Evolutionary conservation across 1,140 invertebrate genomes (phyloP).

Genomic region (Rhizoglyphus robini): DNA sequence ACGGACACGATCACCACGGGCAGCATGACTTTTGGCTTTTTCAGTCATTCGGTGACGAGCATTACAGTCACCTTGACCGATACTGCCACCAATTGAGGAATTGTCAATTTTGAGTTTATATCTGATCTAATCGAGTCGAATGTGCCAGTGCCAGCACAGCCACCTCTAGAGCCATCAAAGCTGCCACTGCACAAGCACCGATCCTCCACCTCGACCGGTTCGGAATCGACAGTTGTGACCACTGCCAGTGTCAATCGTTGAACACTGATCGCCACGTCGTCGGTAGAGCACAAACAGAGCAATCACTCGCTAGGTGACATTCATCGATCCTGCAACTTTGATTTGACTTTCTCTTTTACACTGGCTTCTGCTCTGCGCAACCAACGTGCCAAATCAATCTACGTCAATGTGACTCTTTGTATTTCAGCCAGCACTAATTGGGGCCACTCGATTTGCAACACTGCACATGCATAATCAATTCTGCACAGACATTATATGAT

Average conservation of each 20-base stretch:
- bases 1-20: neutral
- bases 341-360: neutral
- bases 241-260: neutral
- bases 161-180: neutral
- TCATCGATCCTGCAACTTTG: no score
- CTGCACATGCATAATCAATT: no score
- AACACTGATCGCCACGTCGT: slow-evolving; percentile 6
- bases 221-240: neutral
- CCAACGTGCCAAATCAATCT: neutral
- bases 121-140: neutral
- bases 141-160: no score
- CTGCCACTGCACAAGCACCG: neutral
- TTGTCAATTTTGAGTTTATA: neutral
- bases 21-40: neutral
- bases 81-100: no score
- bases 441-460: no score
- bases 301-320: no score
- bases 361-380: neutral
- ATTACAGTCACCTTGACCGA: neutral
- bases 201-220: neutral
- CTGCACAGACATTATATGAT: no score
- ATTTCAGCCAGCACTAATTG: no score
- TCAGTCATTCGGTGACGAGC: neutral
- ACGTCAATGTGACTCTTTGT: no score
- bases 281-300: neutral